phyloP scores from a whole-genome alignment of 2,888 invertebrate genomes.

The Eumerus sabulonum region DNA sequence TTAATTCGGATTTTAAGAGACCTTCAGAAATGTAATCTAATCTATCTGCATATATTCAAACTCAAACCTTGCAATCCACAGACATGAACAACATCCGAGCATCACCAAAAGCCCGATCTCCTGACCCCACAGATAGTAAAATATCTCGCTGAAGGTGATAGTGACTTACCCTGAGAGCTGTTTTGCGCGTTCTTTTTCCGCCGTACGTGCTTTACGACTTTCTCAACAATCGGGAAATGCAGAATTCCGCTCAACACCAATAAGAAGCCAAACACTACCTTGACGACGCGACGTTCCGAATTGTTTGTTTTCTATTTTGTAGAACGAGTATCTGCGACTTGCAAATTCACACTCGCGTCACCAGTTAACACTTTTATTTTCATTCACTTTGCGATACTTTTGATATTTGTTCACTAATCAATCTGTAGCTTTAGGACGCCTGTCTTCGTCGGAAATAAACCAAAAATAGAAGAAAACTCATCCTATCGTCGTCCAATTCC shows the following conservation, averaged over 20 bases:
- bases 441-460: constrained; percentile 16
- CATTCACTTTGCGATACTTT: constrained; percentile 36
- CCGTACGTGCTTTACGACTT: constrained; percentile 38
- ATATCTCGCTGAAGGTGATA: constrained; percentile 51
- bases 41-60: too few species aligned
- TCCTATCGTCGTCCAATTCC: constrained; percentile 30
- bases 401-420: constrained; percentile 14
- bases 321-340: neutral
- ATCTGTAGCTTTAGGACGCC: too few species aligned
- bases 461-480: constrained; percentile 11
- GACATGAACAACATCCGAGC: too few species aligned
- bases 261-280: constrained; percentile 3
- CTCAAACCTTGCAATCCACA: too few species aligned
- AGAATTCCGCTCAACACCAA: neutral
- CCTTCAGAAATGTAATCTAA: too few species aligned
- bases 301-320: constrained; percentile 21
- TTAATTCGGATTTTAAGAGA: too few species aligned
- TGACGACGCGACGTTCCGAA: constrained; percentile 2
- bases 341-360: constrained; percentile 16
- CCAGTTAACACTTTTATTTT: constrained; percentile 58
- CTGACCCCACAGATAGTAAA: neutral
- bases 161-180: constrained; percentile 42
- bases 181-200: constrained; percentile 41
- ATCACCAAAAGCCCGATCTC: too few species aligned
- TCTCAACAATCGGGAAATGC: constrained; percentile 18